Evolutionary conservation across 2,113 vertebrate species (phyloP), one percentile per base, ranked within the genome.

Genomic region (Macrotis lagotis): DNA sequence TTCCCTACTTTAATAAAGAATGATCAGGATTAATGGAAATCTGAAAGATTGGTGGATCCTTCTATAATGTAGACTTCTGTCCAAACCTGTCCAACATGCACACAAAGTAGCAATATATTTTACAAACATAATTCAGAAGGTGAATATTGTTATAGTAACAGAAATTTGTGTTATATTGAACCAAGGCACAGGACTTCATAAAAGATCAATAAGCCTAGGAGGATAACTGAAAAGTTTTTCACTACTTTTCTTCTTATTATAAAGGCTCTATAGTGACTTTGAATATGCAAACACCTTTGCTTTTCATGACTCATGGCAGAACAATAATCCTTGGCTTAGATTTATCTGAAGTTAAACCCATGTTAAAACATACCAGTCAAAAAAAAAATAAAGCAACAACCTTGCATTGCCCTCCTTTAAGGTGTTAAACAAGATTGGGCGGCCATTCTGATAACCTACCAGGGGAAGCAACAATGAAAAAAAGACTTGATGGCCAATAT

Each of bases 361-460:
- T 26, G 51, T 51, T 90, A 93, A 48, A 31, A 92, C 93, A 94
- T 26, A 50, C 37, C 92, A 88, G 66, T 93, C 28, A 92, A 19
- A 74, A 96, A 19, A 74, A 96, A 95, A 90, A 24, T 52, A 48
- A 91, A 96, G 90, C 44, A 94, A 96, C 50, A 49, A 94, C 48
- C 8, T 10, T 9, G 59, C 52, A 91, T 94, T 92, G 48, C 4
- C 25, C 55, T 94, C 48, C 49, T 37, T 37, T 94, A 50, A 93
- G 91, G 94, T 14, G 49, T 3, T 53, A 1, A 44, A 7, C 49
- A 2, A 37, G 24, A 2, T 90, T 53, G 25, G 24, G 22, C 48
- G 95, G 49, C 52, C 48, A 31, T 47, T 91, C 26, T 47, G 3
- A 14, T 53, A 90, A 91, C 53, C 19, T 22, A 49, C 66, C 88